Evolutionary conservation across 2,888 invertebrate genomes (phyloP).

Genomic region (Strigamia transsilvanica): DNA sequence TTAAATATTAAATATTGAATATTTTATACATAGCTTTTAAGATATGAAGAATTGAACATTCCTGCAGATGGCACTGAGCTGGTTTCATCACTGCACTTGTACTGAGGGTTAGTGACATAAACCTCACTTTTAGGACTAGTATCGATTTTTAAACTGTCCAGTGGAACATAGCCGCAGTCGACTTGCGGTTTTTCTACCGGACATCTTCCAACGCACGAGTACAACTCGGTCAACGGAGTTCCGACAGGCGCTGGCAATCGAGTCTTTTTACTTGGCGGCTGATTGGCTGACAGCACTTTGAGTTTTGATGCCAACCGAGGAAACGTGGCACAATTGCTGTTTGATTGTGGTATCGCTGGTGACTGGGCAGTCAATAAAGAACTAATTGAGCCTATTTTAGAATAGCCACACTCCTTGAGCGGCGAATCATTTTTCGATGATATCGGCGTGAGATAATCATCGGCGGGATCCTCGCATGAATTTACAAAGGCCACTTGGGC

Average conservation of each 20-base stretch:
- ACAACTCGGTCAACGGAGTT: conserved; percentile 5
- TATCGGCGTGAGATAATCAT: conserved; percentile 14
- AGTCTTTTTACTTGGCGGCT: not conserved
- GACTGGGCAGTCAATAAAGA: not conserved
- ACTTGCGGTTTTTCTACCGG: not conserved
- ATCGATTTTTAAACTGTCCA: conserved; percentile 18
- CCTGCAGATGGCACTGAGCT: conserved; percentile 18
- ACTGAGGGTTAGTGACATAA: not conserved
- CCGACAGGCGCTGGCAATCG: not conserved
- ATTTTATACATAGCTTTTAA: conserved; percentile 11
- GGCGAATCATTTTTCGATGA: not conserved
- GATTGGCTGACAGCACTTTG: not conserved
- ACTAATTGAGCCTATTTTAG: conserved; percentile 35
- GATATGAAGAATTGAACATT: conserved; percentile 18
- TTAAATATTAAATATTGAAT: conserved; percentile 2
- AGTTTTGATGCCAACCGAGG: not conserved
- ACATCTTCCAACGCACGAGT: conserved; percentile 12
- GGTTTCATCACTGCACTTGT: not conserved
- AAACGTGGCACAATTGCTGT: conserved; percentile 10
- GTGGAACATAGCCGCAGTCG: not conserved
- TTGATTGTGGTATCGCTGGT: not conserved
- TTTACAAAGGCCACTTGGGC: conserved; percentile 20
- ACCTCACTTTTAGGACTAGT: conserved; percentile 11
- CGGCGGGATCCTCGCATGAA: not conserved
- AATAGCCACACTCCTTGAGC: not conserved